Base-by-base conservation (phyloP, 2,113 vertebrate species). In the Glareola pratincola region DNA sequence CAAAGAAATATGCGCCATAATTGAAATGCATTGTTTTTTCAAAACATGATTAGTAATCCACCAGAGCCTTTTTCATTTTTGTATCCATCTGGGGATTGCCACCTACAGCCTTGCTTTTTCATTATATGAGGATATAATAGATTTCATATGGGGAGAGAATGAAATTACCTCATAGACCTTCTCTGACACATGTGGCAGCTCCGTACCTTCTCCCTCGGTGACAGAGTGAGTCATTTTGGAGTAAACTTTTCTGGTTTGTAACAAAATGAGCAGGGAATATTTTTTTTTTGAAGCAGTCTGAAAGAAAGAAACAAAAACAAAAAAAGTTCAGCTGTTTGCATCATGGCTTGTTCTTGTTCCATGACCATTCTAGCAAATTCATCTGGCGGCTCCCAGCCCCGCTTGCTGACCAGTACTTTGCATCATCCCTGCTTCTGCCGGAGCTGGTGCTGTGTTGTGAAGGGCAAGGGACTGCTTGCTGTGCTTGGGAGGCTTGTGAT, bases 121-220 rank as follows among this genome's bases (percentile, higher is more conserved):
- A 60, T 88, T 86, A 71, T 48, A 62, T 73, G 78, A 94, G 75
- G 71, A 88, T 93, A 93, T 93, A 93, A 96, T 66, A 85, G 81
- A 60, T 95, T 82, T 93, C 92, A 34, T 93, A 79, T 93, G 94
- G 32, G 59, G 56, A 81, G 90, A 85, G 90, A 94, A 88, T 63
- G 67, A 93, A 88, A 88, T 96, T 57, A 93, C 85, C 75, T 96
- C 88, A 94, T 90, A 84, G 54, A 85, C 67, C 23, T 85, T 88
- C 86, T 91, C 75, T 92, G 75, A 95, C 75, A 93, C 82, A 94
- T 91, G 71, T 94, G 88, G 87, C 74, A 88, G 81, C 90, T 92
- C 9, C 7, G 1, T 92, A 96, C 93, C 85, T 94, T 94, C 54
- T 96, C 93, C 92, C 93, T 94, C 18, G 6, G 90, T 89, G 86